phyloP scores from a whole-genome alignment of 2,888 invertebrate genomes.

The Conomelus anceps region DNA sequence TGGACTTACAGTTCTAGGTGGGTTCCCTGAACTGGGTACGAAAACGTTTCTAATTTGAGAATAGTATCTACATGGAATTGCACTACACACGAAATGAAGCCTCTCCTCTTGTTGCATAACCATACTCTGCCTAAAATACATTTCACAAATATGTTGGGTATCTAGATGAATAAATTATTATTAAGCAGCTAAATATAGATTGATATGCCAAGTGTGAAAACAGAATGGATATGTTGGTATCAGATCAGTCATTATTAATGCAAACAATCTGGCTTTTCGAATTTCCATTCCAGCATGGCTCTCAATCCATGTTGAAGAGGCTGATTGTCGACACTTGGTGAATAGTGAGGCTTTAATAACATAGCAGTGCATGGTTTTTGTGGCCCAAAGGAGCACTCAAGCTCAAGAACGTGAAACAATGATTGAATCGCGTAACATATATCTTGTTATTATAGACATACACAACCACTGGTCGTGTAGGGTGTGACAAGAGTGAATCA shows the following conservation, averaged over 20 bases:
- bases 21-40: no score
- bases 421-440: no score
- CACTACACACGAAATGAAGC: no score
- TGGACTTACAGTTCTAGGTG: no score
- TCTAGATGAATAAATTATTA: background rate
- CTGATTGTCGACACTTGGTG: no score
- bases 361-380: background rate
- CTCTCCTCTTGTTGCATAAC: no score
- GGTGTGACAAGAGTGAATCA: background rate
- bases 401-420: background rate
- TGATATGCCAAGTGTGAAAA: no score
- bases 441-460: background rate
- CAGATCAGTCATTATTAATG: background rate
- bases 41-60: no score
- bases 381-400: background rate
- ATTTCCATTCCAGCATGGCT: background rate
- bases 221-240: background rate
- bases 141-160: no score
- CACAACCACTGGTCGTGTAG: background rate
- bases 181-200: background rate
- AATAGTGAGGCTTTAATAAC: background rate
- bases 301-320: background rate
- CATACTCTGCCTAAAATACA: no score
- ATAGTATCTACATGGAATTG: no score
- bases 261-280: background rate